Evolutionary conservation across 2,113 vertebrate species (phyloP).

Genomic region (Seriola dumerili): DNA sequence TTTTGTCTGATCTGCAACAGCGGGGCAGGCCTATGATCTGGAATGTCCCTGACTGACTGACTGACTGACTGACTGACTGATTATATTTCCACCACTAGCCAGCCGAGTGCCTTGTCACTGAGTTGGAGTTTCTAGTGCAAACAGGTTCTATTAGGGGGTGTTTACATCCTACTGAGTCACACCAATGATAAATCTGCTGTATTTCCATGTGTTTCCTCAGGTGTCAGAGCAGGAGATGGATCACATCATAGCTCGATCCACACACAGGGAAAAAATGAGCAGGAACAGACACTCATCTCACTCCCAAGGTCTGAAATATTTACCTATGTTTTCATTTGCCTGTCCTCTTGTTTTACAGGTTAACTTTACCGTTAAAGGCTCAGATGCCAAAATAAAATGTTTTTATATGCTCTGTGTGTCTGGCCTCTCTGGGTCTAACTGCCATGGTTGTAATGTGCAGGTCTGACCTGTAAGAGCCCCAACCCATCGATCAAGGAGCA

Average conservation of each 20-base stretch:
- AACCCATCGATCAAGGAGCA: constrained; percentile 86
- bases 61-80: too few species aligned
- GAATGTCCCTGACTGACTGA: too few species aligned
- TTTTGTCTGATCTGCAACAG: too few species aligned
- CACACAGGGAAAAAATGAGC: constrained; percentile 87
- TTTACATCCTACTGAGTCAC: too few species aligned
- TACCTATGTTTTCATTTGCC: background rate
- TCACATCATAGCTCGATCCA: constrained; percentile 91
- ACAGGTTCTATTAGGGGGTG: too few species aligned
- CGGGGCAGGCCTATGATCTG: too few species aligned
- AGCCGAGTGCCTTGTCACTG: too few species aligned
- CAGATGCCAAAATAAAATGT: background rate
- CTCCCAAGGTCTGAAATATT: constrained; percentile 81
- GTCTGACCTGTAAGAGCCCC: constrained; percentile 87
- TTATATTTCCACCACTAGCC: too few species aligned
- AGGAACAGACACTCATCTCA: constrained; percentile 84
- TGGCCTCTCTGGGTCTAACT: background rate
- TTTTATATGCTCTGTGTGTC: background rate
- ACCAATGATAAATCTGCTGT: background rate
- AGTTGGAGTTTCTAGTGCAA: too few species aligned
- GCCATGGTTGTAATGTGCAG: constrained; percentile 72
- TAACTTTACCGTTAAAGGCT: background rate
- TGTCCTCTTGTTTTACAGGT: background rate
- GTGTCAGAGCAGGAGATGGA: constrained; percentile 99
- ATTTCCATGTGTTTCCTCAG: constrained; percentile 72